Evolutionary conservation across 2,888 invertebrate genomes (phyloP).

Genomic region (Andrena camellia): DNA sequence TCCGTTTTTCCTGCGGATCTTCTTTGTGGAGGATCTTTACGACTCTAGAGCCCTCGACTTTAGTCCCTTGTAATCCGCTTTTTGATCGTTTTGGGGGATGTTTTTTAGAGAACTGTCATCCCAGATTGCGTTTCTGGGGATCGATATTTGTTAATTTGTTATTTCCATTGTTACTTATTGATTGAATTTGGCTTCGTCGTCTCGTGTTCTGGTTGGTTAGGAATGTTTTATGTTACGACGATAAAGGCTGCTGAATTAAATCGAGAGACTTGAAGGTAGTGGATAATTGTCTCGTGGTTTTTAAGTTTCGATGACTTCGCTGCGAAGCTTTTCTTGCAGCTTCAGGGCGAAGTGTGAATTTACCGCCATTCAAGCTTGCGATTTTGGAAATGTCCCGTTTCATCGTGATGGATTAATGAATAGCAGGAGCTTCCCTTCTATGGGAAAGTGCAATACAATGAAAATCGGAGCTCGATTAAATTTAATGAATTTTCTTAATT

Average conservation of each 20-base stretch:
- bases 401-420: not conserved
- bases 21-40: constrained; percentile 24
- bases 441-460: not conserved
- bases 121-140: not conserved
- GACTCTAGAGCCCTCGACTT: constrained; percentile 24
- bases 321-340: not conserved
- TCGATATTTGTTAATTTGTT: not conserved
- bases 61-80: constrained; percentile 35
- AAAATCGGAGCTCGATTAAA: not conserved
- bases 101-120: not conserved
- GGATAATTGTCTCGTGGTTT: not conserved
- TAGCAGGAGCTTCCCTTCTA: not conserved
- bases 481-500: not conserved
- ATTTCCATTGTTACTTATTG: not conserved
- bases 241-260: not conserved
- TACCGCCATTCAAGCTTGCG: not conserved
- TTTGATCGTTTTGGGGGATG: constrained; percentile 23
- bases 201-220: not conserved
- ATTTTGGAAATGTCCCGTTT: not conserved
- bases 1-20: not conserved
- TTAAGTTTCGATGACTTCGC: not conserved
- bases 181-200: not conserved
- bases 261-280: not conserved
- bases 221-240: not conserved
- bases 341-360: not conserved